Conservation (phyloP, 1,140 invertebrate species). For the Micrasema minimum region DNA sequence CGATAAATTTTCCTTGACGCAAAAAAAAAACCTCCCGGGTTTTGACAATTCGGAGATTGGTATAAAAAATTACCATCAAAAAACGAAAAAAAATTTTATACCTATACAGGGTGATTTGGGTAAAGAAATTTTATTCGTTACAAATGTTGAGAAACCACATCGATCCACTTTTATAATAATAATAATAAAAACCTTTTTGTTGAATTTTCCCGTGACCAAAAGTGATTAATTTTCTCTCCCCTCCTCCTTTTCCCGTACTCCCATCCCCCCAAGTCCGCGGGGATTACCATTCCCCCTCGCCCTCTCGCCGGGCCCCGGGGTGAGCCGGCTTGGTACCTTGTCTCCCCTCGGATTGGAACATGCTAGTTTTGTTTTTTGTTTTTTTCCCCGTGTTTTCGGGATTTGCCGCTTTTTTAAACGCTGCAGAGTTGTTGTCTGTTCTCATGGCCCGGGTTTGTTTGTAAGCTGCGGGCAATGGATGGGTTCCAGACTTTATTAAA, state of each 20-base stretch:
- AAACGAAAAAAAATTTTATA: no score
- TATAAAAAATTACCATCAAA: no score
- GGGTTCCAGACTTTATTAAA: not conserved
- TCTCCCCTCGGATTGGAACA: slow-evolving; percentile 36
- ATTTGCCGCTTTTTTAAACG: slow-evolving; percentile 50
- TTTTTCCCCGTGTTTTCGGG: slow-evolving; percentile 48
- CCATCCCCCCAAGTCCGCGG: not conserved
- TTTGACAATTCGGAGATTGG: no score
- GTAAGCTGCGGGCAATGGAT: slow-evolving; percentile 4
- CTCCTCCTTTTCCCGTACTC: slow-evolving; percentile 6
- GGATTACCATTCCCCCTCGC: not conserved
- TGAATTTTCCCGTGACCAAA: slow-evolving; percentile 49
- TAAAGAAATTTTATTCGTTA: no score
- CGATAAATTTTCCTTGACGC: no score
- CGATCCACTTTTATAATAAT: slow-evolving; percentile 45
- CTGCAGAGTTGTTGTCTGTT: slow-evolving; percentile 35
- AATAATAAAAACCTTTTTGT: slow-evolving; percentile 51
- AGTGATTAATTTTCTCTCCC: slow-evolving; percentile 51
- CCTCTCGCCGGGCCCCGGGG: not conserved
- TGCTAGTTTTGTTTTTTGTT: slow-evolving; percentile 49
- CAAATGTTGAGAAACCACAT: slow-evolving; percentile 33
- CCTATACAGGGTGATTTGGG: no score
- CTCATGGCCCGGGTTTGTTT: slow-evolving; percentile 27
- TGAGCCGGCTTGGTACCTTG: not conserved
- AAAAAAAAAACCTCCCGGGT: no score